Percentiles rank a stretch among this genome's conserved stretches.
Evolutionary conservation across 2,113 vertebrate species (phyloP).

Genomic region (Donacobius atricapilla): DNA sequence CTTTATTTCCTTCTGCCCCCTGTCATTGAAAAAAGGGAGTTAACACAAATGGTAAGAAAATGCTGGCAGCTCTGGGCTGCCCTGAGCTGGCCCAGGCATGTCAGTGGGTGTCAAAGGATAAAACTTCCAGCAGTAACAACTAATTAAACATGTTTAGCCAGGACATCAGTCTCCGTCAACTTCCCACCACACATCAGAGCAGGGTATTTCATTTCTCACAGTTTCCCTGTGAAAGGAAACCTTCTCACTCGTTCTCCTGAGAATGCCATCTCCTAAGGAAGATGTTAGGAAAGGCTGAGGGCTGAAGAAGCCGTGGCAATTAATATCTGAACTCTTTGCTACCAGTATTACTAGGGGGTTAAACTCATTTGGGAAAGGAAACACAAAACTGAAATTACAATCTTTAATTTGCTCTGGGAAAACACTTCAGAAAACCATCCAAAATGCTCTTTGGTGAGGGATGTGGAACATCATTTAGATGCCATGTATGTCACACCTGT

Average conservation of each 20-base stretch:
- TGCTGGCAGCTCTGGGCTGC: background rate
- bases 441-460: background rate
- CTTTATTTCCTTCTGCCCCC: background rate
- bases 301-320: background rate
- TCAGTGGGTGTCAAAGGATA: background rate
- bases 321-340: background rate
- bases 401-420: background rate
- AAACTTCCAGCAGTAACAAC: background rate
- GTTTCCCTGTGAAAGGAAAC: background rate
- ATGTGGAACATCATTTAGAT: background rate
- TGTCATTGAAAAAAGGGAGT: background rate
- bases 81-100: background rate
- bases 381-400: background rate
- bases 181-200: background rate
- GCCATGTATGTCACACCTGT: background rate
- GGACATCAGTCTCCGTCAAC: background rate
- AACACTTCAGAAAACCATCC: background rate
- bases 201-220: accelerated
- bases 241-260: background rate
- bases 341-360: background rate
- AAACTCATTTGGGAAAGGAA: background rate
- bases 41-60: background rate
- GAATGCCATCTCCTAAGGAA: background rate
- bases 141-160: background rate
- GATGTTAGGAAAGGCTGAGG: background rate